Conservation (phyloP, 2,797 vertebrate species). For the Leuciscus waleckii region DNA sequence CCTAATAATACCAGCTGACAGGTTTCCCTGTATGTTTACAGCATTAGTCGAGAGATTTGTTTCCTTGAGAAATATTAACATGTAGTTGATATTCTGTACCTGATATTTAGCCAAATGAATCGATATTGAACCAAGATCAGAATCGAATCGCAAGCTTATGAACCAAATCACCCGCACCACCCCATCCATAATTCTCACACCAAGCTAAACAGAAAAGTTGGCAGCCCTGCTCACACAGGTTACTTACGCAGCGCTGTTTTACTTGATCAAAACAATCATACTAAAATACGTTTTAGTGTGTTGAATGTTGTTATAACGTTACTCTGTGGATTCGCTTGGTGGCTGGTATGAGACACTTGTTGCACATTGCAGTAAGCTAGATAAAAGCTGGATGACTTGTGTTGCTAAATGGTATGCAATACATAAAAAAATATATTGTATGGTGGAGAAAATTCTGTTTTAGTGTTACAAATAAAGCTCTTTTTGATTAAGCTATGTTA, state of each 20-base stretch:
- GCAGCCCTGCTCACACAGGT: too few species aligned
- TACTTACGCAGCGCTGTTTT: not conserved
- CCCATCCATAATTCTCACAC: too few species aligned
- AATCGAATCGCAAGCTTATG: too few species aligned
- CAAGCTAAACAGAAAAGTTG: too few species aligned
- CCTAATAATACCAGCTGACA: not conserved
- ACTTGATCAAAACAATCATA: not conserved
- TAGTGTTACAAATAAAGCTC: not conserved
- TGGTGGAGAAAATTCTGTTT: not conserved
- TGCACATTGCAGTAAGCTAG: not conserved
- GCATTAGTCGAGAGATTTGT: not conserved
- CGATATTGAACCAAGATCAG: too few species aligned
- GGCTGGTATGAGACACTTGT: not conserved
- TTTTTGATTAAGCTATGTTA: not conserved
- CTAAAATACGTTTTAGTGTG: not conserved
- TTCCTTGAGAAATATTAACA: too few species aligned
- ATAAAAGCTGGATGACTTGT: not conserved
- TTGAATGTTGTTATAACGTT: not conserved
- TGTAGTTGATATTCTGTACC: too few species aligned
- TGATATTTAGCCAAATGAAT: too few species aligned
- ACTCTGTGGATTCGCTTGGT: accelerated
- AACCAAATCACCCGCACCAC: too few species aligned
- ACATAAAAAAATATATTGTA: not conserved
- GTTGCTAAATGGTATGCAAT: not conserved
- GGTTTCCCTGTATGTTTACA: not conserved